Percentiles rank a stretch among this genome's conserved stretches.
These are phyloP conservation scores for Noctua pronuba DNA, from an alignment of 2,888 invertebrate genomes.

Conservation along the genomic window DNA sequence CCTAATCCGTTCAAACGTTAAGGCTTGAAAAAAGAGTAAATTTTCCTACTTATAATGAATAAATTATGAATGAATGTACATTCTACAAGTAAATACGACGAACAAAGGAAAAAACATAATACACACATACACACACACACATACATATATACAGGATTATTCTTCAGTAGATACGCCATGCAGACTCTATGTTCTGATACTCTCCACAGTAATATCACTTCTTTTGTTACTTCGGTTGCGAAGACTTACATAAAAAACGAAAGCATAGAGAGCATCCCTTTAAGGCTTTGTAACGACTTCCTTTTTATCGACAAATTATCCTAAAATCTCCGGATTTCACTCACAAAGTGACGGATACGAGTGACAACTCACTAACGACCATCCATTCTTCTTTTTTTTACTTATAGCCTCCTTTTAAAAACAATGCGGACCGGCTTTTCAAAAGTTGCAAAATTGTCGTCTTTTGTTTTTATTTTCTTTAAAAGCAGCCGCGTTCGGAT, in stretches of 20 bases:
- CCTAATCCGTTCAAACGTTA: background rate
- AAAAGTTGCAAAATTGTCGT: background rate
- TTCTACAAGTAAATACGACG: too few relatives aligned
- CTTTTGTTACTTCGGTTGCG: background rate
- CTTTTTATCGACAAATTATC: constrained; percentile 54
- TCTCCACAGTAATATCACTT: background rate
- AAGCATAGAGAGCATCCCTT: background rate
- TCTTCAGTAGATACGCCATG: background rate
- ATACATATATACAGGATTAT: background rate
- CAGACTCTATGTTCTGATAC: too few relatives aligned
- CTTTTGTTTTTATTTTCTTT: constrained; percentile 23
- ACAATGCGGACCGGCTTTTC: constrained; percentile 14
- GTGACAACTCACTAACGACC: constrained; percentile 49
- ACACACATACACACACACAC: too few relatives aligned
- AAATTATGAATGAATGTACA: background rate
- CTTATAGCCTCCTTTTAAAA: constrained; percentile 22
- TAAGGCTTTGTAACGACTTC: constrained; percentile 22
- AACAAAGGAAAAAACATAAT: background rate
- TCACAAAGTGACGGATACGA: constrained; percentile 40
- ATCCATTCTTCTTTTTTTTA: constrained; percentile 24
- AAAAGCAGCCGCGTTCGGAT: background rate
- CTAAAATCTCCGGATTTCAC: constrained; percentile 15
- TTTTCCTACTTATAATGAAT: background rate
- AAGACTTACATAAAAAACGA: constrained; percentile 5
- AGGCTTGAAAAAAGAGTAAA: background rate